Evolutionary conservation across 2,888 invertebrate species (phyloP).

Genomic region (Atrina japonica): DNA sequence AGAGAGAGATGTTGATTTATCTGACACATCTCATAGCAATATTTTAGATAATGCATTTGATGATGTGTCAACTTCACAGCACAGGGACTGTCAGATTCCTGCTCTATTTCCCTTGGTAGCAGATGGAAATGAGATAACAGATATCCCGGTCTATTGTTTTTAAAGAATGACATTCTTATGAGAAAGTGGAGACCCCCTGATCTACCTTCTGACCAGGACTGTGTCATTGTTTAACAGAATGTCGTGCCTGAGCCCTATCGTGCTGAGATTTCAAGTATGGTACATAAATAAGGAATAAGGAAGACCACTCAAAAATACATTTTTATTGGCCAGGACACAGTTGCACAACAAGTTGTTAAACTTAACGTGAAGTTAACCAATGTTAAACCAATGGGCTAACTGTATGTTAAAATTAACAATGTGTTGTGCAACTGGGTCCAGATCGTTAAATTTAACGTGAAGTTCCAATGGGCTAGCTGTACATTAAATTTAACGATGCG

Average conservation of each 20-base stretch:
- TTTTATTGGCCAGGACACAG: slow-evolving; percentile 48
- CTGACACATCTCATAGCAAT: background rate
- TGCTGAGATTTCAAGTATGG: slow-evolving; percentile 34
- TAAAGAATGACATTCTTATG: slow-evolving; percentile 49
- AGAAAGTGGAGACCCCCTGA: slow-evolving; percentile 43
- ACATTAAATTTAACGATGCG: no score
- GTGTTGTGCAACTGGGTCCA: no score
- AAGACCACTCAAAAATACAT: slow-evolving; percentile 42
- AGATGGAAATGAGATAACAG: slow-evolving; percentile 25
- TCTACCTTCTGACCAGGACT: slow-evolving; percentile 41
- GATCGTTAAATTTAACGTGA: no score
- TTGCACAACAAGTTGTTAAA: no score
- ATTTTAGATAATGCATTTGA: no score
- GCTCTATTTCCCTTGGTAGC: slow-evolving; percentile 32
- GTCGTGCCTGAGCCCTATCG: slow-evolving; percentile 46
- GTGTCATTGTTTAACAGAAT: slow-evolving; percentile 40
- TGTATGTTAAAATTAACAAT: no score
- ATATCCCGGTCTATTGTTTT: slow-evolving; percentile 41
- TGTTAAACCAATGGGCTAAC: no score
- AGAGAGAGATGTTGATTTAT: background rate
- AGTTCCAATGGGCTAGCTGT: no score
- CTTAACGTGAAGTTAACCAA: no score
- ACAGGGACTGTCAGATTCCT: slow-evolving; percentile 43
- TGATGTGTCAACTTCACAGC: slow-evolving; percentile 41
- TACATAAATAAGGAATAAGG: slow-evolving; percentile 46